Evolutionary conservation across 2,113 vertebrate genomes (phyloP).

Genomic region (Eretmochelys imbricata): DNA sequence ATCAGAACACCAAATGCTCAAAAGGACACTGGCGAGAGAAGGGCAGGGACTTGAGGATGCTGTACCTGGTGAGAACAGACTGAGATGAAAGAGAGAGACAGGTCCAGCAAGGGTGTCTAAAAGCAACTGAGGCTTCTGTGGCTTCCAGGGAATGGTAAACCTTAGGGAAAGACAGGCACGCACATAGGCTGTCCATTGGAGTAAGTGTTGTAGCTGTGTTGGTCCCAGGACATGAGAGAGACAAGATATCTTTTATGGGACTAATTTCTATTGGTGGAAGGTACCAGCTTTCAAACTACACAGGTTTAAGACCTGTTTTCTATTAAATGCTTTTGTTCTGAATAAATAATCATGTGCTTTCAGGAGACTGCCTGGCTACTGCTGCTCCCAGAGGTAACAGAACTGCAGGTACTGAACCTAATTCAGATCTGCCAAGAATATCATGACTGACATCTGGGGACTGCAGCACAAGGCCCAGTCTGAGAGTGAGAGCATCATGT

Average conservation of each 20-base stretch:
- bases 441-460: too few species aligned
- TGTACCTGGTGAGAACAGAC: background rate
- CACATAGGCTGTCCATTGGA: background rate
- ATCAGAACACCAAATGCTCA: background rate
- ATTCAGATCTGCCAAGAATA: background rate
- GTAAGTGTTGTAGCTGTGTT: too few species aligned
- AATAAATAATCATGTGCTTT: background rate
- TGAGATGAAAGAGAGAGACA: background rate
- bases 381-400: background rate
- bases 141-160: background rate
- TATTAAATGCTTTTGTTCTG: background rate
- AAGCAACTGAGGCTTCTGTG: background rate
- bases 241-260: too few species aligned
- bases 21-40: background rate
- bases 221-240: too few species aligned
- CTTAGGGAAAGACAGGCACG: background rate
- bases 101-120: background rate
- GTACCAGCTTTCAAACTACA: too few species aligned
- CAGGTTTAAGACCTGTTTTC: background rate
- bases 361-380: background rate
- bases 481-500: too few species aligned
- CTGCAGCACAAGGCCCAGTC: too few species aligned
- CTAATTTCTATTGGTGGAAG: too few species aligned
- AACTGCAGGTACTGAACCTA: background rate
- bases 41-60: background rate